Conservation (phyloP, 2,113 vertebrate genomes). For the Perognathus longimembris region DNA sequence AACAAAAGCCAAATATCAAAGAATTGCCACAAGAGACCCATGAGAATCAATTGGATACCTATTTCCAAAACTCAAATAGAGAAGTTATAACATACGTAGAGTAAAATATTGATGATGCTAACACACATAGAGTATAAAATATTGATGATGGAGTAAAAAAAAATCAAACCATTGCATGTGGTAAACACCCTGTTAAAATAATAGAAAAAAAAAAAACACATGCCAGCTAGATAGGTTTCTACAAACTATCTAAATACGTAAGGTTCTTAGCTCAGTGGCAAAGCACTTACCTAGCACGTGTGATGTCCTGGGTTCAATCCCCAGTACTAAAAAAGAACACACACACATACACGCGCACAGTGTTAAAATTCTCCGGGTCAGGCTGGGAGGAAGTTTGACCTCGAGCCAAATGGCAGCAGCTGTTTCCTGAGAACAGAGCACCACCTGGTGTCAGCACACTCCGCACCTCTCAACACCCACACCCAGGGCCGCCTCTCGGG, state of each 20-base stretch:
- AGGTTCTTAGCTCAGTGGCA: too few relatives aligned
- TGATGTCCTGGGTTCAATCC: too few relatives aligned
- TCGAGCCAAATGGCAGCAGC: conserved; percentile 2
- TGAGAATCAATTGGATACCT: background rate
- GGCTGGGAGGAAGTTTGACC: background rate
- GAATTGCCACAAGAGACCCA: background rate
- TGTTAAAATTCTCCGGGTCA: background rate
- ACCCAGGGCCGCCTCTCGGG: too few relatives aligned
- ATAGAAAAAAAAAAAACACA: background rate
- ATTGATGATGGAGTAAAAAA: background rate
- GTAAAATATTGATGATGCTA: background rate
- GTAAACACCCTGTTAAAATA: background rate
- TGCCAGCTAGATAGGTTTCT: background rate
- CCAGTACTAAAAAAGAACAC: too few relatives aligned
- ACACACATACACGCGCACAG: too few relatives aligned
- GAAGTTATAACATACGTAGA: background rate
- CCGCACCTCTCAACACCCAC: conserved; percentile 27
- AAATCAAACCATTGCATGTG: background rate
- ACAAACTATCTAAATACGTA: background rate
- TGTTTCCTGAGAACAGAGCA: conserved; percentile 87
- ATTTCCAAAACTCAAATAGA: background rate
- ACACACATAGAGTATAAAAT: background rate
- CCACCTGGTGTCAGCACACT: conserved; percentile 86
- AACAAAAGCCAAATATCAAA: background rate
- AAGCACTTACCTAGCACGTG: too few relatives aligned